Conservation (phyloP, 2,888 invertebrate species). For the Argyra leucocephala region DNA sequence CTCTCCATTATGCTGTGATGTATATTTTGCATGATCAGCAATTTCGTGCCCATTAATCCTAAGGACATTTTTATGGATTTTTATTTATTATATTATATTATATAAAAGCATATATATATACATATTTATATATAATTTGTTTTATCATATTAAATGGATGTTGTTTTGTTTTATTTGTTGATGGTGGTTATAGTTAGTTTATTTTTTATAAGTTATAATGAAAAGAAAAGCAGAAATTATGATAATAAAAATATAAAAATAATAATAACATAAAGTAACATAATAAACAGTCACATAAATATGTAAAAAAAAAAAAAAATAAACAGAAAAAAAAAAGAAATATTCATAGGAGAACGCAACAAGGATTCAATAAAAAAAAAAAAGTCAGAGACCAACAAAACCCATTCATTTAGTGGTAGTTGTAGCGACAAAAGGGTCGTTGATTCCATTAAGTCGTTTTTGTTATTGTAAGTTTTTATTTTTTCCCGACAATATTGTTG, state of each 20-base stretch:
- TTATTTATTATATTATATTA: neutral
- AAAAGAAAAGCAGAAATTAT: too few relatives aligned
- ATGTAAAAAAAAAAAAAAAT: neutral
- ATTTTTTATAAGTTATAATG: neutral
- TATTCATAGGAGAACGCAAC: conserved; percentile 13
- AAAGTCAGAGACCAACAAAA: neutral
- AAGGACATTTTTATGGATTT: conserved; percentile 6
- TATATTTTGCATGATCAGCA: conserved; percentile 15
- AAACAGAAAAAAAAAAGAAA: conserved; percentile 9
- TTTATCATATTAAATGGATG: neutral
- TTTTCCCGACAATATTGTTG: neutral
- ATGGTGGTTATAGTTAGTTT: neutral
- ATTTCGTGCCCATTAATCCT: conserved; percentile 15
- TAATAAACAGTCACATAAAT: neutral
- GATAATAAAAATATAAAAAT: too few relatives aligned
- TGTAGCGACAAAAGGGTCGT: neutral
- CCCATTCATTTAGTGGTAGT: neutral
- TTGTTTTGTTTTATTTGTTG: neutral
- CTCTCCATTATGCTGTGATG: conserved; percentile 16
- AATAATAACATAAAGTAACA: neutral
- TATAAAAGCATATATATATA: too few relatives aligned
- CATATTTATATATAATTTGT: neutral
- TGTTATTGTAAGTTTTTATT: neutral
- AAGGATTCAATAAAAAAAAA: neutral
- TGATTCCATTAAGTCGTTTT: neutral